Evolutionary conservation across 2,113 vertebrate species (phyloP).

Genomic region (Antechinus stuartii): DNA sequence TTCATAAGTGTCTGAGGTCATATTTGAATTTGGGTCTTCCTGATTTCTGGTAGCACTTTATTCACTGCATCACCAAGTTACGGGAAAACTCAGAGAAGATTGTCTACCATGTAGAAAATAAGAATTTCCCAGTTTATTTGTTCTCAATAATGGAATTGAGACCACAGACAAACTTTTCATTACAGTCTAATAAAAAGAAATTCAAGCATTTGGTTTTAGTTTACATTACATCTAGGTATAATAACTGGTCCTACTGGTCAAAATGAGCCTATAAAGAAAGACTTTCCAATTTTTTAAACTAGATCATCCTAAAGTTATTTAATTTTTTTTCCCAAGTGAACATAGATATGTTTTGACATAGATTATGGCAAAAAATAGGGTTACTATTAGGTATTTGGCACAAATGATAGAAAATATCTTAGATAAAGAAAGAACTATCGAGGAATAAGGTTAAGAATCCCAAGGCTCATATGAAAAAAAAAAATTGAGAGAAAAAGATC

Average conservation of each 20-base stretch:
- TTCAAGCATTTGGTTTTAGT: constrained; percentile 32
- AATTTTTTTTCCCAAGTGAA: background rate
- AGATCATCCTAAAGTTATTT: background rate
- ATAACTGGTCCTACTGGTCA: constrained; percentile 19
- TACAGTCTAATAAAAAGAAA: constrained; percentile 55
- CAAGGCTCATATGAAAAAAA: background rate
- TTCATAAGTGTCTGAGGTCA: background rate
- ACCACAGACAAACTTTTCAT: constrained; percentile 37
- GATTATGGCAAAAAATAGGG: background rate
- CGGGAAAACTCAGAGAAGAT: background rate
- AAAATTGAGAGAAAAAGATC: background rate
- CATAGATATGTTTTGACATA: background rate
- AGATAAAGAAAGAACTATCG: background rate
- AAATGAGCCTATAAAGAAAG: constrained; percentile 7
- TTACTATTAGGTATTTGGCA: background rate
- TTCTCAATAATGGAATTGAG: constrained; percentile 23
- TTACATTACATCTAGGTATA: constrained; percentile 38
- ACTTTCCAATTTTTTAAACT: constrained; percentile 36
- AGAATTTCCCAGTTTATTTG: background rate
- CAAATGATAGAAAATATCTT: background rate
- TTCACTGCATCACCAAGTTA: background rate
- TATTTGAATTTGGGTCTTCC: background rate
- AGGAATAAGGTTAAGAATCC: background rate
- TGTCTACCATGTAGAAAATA: background rate
- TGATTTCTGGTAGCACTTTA: background rate